Base-by-base conservation (phyloP, 2,113 vertebrate species). In the Martes martes region DNA sequence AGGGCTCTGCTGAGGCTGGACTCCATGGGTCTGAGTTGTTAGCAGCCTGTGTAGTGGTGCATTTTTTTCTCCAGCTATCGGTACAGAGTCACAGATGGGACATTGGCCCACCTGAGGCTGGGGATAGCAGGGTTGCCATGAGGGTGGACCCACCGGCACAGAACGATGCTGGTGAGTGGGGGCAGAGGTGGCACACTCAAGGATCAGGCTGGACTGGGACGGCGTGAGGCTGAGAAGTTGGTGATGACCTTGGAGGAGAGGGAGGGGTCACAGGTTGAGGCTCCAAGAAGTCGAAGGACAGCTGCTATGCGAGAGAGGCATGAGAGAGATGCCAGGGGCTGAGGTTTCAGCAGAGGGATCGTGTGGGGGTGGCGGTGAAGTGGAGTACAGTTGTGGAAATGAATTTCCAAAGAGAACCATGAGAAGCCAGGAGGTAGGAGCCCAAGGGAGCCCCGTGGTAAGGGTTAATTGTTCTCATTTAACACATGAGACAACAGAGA, bases 31-130 rank as follows among this genome's bases (percentile, higher is more conserved):
- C n/a, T 28, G 47, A 50, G 45, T 3, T 15, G 24, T 74, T 23
- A 19, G 6, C 57, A 24, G 50, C 50, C 67, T 82, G 24, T 3
- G 0, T 0, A 2, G n/a, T 14, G 13, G 4, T 18, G 4, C 33
- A 24, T 24, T 21, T 50, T 45, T 45, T 67, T 26, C 26, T 84
- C 90, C n/a, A 82, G 36, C 57, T 80, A 1, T n/a, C 31, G 24
- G 10, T 52, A 3, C 0, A 23, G 69, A 31, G 36, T 80, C 76
- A 59, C 33, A 74, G 79, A 69, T 10, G 24, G 31, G 39, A 33
- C 31, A 45, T 2, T 11, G 23, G n/a, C 36, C 39, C 3, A 52
- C 39, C 45, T 26, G 65, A 18, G 36, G 45, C 45, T 42, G 39
- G 26, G 28, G 39, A 36, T 11, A 39, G 78, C 78, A 81, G 36